Conservation (phyloP, 2,888 invertebrate genomes). For the Philonicus albiceps region DNA sequence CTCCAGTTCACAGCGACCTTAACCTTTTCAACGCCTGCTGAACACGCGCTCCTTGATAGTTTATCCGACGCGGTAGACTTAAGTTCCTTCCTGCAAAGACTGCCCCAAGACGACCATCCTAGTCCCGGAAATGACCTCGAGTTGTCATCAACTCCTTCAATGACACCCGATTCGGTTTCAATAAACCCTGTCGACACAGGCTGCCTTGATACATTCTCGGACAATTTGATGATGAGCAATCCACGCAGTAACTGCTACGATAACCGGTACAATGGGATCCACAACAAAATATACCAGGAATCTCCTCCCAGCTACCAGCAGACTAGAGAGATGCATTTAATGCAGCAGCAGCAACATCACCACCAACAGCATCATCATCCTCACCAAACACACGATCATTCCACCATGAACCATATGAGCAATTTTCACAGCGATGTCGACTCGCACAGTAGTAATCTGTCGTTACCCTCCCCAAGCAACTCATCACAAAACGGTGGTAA, state of each 20-base stretch:
- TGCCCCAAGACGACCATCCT: slow-evolving; percentile 69
- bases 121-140: slow-evolving; percentile 72
- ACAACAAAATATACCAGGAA: slow-evolving; percentile 58
- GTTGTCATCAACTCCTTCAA: slow-evolving; percentile 75
- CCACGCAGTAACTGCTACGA: slow-evolving; percentile 49
- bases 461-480: slow-evolving; percentile 81
- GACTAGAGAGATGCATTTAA: slow-evolving; percentile 68
- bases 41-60: slow-evolving; percentile 78
- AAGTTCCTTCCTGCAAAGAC: slow-evolving; percentile 76
- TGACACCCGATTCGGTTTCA: slow-evolving; percentile 72
- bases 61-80: slow-evolving; percentile 83
- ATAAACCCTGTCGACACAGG: slow-evolving; percentile 67
- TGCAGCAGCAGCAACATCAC: slow-evolving; percentile 69
- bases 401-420: slow-evolving; percentile 50
- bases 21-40: slow-evolving; percentile 80
- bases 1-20: slow-evolving; percentile 83
- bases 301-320: slow-evolving; percentile 69
- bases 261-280: slow-evolving; percentile 49
- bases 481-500: slow-evolving; percentile 71
- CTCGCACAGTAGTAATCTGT: slow-evolving; percentile 72
- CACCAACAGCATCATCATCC: slow-evolving; percentile 61
- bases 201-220: slow-evolving; percentile 76
- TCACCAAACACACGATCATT: slow-evolving; percentile 47
- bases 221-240: slow-evolving; percentile 73
- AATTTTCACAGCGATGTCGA: slow-evolving; percentile 63